Base-by-base conservation (phyloP, 2,888 invertebrate genomes). In the Drosophila imparisetae region DNA sequence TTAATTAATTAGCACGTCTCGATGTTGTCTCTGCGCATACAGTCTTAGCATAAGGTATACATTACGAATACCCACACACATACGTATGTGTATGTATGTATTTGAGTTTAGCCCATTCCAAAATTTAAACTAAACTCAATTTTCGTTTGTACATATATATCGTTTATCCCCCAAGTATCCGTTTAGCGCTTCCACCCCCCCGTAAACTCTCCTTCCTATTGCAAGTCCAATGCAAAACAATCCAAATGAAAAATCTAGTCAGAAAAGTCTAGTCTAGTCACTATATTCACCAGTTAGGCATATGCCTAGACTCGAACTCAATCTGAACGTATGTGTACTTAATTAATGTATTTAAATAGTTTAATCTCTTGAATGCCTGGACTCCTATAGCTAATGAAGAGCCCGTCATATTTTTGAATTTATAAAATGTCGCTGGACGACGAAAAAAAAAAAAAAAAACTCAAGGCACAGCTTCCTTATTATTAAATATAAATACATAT, bases 361-460 rank as follows among this genome's bases (percentile, higher is more conserved):
- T 61, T 61, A 40, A 53, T 32, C 45, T 57, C 49, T 62, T 32
- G 50, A 48, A 40, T 48, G 64, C 53, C 50, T 67, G 36, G 50
- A 58, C 45, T 45, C 15, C 40, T 32, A 13, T 36, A 11, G n/a
- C 24, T 40, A 45, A 8, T 15, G 49, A 68, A 38, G 45, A 57
- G 57, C 40, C 61, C 49, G 42, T 45, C 58, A 59, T 57, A 54
- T 61, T 65, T 70, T 72, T 65, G 60, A 73, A 70, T 67, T 75
- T 62, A 72, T 53, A 73, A 82, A 86, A 89, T 78, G 86, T 89
- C 84, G 87, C 91, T 89, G 89, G 86, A 79, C 90, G 89, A 88
- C 88, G 88, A 86, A 86, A 76, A 78, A 76, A 57, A 49, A 11
- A 54, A 29, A 38, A 10, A 36, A 4, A 48, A 58, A 24, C 8